Percentiles rank a stretch among this genome's conserved stretches.
Evolutionary conservation across 2,797 vertebrate species (phyloP).

Genomic region (Xyrichtys novacula): DNA sequence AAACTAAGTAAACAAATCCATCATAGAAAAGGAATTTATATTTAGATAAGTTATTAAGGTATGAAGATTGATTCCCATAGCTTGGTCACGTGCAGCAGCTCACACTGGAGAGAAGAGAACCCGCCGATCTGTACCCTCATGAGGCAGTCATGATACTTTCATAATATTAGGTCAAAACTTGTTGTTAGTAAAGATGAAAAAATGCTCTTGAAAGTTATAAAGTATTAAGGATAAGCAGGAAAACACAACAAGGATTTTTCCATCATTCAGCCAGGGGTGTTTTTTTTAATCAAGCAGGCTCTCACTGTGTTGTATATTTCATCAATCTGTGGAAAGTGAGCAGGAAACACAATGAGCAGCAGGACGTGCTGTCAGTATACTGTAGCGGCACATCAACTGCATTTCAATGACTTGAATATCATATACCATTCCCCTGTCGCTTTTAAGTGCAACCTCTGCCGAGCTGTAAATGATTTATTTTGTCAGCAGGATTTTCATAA

Average conservation of each 20-base stretch:
- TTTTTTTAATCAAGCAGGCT: background rate
- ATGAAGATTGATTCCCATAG: background rate
- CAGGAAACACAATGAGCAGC: background rate
- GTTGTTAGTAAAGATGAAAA: background rate
- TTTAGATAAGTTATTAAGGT: background rate
- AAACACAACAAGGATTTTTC: background rate
- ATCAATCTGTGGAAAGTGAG: conserved; percentile 2
- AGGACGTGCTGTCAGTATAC: background rate
- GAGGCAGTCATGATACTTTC: background rate
- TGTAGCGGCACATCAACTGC: background rate
- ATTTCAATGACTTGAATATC: conserved; percentile 5
- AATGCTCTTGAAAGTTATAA: conserved; percentile 3
- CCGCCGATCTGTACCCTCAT: too few relatives aligned
- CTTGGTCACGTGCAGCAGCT: background rate
- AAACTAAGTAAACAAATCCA: background rate
- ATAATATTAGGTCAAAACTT: conserved; percentile 4
- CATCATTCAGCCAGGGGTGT: conserved; percentile 12
- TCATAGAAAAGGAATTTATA: background rate
- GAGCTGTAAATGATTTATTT: conserved; percentile 1
- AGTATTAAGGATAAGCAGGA: background rate
- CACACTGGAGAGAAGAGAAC: background rate
- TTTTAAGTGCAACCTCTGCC: background rate
- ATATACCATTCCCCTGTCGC: conserved; percentile 3
- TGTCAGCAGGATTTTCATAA: background rate
- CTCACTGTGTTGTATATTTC: background rate